phyloP scores from a whole-genome alignment of 1,140 invertebrate genomes.

The Radopholus similis region DNA sequence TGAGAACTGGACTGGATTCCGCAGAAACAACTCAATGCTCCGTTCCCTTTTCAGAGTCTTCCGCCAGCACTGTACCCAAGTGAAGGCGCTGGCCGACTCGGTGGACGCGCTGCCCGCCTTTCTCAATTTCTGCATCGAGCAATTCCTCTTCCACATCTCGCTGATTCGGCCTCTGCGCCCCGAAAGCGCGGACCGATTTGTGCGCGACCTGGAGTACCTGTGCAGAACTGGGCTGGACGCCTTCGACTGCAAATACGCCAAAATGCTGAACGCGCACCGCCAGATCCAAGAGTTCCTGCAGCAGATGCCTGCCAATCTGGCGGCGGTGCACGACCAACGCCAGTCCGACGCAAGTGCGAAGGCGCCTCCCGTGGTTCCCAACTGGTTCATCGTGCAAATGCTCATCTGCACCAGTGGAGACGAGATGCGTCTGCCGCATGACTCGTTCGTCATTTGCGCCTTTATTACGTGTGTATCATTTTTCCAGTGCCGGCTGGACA shows the following conservation, averaged over 20 bases:
- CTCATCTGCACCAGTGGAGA: constrained; percentile 34
- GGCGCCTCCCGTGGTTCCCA: constrained; percentile 12
- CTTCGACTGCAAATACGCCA: constrained; percentile 45
- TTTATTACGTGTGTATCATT: not conserved
- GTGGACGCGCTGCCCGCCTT: constrained; percentile 46
- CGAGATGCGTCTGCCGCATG: constrained; percentile 43
- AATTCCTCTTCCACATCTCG: constrained; percentile 50
- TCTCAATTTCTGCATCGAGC: constrained; percentile 52
- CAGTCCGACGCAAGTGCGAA: not conserved
- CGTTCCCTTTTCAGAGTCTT: constrained; percentile 31
- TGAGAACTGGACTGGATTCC: constrained; percentile 11
- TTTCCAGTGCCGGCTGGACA: constrained; percentile 45
- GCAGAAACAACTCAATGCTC: not conserved
- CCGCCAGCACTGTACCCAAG: constrained; percentile 32
- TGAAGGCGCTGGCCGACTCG: constrained; percentile 43
- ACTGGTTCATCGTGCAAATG: constrained; percentile 40
- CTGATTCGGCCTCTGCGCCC: constrained; percentile 40
- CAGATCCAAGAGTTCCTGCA: constrained; percentile 32
- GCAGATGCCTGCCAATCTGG: not conserved
- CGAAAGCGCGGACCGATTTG: constrained; percentile 22
- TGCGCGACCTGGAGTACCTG: constrained; percentile 35
- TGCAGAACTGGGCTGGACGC: constrained; percentile 32
- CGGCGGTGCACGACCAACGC: not conserved
- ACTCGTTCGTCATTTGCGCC: constrained; percentile 19
- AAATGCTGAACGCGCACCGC: constrained; percentile 30